These are phyloP conservation scores for Gracilinanus agilis DNA, from an alignment of 2,113 vertebrate genomes.

Conservation along the genomic window DNA sequence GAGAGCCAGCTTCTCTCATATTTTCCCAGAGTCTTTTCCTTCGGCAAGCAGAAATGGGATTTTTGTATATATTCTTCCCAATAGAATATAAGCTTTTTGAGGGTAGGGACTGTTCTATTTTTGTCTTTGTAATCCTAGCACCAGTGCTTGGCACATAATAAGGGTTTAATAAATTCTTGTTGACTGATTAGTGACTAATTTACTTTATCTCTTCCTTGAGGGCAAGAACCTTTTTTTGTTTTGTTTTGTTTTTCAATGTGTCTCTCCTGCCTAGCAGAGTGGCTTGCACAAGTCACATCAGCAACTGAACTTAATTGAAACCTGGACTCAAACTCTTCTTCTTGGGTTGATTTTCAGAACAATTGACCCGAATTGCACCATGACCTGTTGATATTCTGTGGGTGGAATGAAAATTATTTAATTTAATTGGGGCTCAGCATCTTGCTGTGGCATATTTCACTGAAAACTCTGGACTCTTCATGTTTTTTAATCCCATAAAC, in stretches of 20 bases:
- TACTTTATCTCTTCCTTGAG: neutral
- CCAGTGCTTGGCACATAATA: neutral
- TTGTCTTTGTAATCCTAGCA: neutral
- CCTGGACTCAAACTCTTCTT: conserved; percentile 37
- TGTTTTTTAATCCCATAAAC: conserved; percentile 62
- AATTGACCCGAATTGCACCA: conserved; percentile 32
- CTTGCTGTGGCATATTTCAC: conserved; percentile 11
- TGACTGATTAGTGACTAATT: neutral
- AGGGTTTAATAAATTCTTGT: neutral
- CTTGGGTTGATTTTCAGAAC: conserved; percentile 13
- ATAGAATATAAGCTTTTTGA: neutral
- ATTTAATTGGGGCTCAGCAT: neutral
- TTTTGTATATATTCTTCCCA: neutral
- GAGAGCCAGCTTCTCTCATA: neutral
- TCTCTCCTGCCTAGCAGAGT: neutral
- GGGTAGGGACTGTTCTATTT: neutral
- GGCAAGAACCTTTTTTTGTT: neutral
- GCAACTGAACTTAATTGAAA: neutral
- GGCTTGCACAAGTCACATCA: neutral
- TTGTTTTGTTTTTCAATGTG: neutral
- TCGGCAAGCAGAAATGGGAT: neutral
- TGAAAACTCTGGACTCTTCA: conserved; percentile 56
- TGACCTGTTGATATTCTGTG: neutral
- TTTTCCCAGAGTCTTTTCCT: neutral
- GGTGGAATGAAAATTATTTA: conserved; percentile 30